Evolutionary conservation across 2,888 invertebrate genomes (phyloP).

Genomic region (Chaetogeoica ovagalla): DNA sequence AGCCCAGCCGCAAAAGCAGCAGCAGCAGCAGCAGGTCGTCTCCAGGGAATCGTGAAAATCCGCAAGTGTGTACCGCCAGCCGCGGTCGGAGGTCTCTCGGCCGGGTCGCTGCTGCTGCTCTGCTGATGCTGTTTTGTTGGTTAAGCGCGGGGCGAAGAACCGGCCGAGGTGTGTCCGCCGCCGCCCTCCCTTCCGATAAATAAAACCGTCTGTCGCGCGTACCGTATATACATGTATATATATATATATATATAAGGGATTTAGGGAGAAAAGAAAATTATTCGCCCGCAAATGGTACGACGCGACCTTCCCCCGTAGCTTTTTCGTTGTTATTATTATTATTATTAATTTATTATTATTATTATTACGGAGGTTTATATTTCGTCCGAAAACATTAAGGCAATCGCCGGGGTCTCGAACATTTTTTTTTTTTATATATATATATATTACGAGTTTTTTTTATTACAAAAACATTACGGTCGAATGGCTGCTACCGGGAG

Average conservation of each 20-base stretch:
- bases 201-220: constrained; percentile 26
- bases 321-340: constrained; percentile 38
- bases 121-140: too few relatives aligned
- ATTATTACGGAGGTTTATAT: background rate
- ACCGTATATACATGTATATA: too few relatives aligned
- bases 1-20: too few relatives aligned
- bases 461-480: constrained; percentile 31
- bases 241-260: constrained; percentile 31
- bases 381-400: constrained; percentile 33
- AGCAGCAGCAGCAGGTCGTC: too few relatives aligned
- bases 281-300: constrained; percentile 27
- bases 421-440: constrained; percentile 43
- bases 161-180: background rate
- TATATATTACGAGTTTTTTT: too few relatives aligned
- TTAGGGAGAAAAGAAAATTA: constrained; percentile 49
- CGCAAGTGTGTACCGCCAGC: constrained; percentile 7
- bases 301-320: constrained; percentile 29
- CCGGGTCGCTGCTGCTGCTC: background rate
- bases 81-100: constrained; percentile 16
- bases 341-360: constrained; percentile 50
- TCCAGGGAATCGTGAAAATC: constrained; percentile 25
- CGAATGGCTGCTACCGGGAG: background rate
- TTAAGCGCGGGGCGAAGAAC: too few relatives aligned
- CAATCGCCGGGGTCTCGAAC: constrained; percentile 15
- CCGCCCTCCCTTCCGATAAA: constrained; percentile 10